A percentile compares a stretch with the other conserved stretches of the same genome.
These are phyloP conservation scores for Salmo trutta DNA, from an alignment of 2,797 vertebrate genomes.

Conservation along the genomic window DNA sequence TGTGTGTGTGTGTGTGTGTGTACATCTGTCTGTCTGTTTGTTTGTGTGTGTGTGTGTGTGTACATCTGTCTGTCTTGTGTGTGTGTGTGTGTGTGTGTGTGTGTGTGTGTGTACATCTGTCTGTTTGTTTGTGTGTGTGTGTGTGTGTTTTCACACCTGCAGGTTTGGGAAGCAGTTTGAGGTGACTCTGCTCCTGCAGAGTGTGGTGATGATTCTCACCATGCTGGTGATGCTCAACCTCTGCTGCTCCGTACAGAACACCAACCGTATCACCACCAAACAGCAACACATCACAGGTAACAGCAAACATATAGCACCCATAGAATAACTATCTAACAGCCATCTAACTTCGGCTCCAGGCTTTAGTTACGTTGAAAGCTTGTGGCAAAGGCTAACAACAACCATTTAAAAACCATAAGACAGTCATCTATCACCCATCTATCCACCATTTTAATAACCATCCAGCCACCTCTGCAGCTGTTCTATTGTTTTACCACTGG, in stretches of 20 bases:
- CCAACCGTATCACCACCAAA: conserved; percentile 72
- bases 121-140: conserved; percentile 1
- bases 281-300: conserved; percentile 4
- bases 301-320: neutral
- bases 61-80: neutral
- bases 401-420: no score
- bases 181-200: conserved; percentile 80
- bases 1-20: neutral
- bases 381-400: neutral
- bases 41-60: neutral
- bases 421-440: neutral
- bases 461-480: neutral
- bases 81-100: no score
- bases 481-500: conserved; percentile 30
- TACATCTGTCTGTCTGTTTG: neutral
- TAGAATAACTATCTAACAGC: neutral
- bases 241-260: conserved; percentile 75
- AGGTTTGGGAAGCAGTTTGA: conserved; percentile 86
- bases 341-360: no score
- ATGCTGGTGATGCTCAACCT: conserved; percentile 83
- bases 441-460: neutral
- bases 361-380: no score
- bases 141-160: conserved; percentile 14
- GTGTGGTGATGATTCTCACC: conserved; percentile 81
- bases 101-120: neutral